Evolutionary conservation across 2,888 invertebrate genomes (phyloP).

Genomic region (Cataglyphis altisquamis): DNA sequence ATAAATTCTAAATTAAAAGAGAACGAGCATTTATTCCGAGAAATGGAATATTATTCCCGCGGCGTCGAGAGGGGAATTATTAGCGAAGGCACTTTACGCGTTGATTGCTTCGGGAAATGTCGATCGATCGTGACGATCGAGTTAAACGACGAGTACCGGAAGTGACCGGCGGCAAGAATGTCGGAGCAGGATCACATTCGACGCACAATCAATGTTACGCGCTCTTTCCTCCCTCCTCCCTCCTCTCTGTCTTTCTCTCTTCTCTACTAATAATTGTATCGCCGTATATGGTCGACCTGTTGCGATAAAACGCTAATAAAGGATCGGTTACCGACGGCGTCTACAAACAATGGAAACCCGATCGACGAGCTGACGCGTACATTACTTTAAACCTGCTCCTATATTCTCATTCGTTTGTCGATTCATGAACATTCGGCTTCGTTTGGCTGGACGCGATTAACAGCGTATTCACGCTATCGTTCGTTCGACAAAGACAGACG

Average conservation of each 20-base stretch:
- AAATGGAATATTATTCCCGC: conserved; percentile 24
- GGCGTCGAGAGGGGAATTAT: not conserved
- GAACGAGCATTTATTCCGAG: not conserved
- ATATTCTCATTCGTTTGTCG: not conserved
- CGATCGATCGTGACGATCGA: conserved; percentile 36
- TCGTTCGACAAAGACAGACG: conserved; percentile 57
- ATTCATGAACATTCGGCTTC: conserved; percentile 18
- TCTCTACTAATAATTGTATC: conserved; percentile 13
- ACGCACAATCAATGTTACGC: conserved; percentile 13
- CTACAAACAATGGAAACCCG: conserved; percentile 39
- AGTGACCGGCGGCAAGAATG: conserved; percentile 12
- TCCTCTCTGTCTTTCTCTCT: not conserved
- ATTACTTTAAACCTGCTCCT: conserved; percentile 54
- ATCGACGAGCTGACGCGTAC: conserved; percentile 40
- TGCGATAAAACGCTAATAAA: conserved; percentile 48
- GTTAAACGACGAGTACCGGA: conserved; percentile 33
- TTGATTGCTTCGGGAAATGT: not conserved
- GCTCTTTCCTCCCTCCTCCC: not conserved
- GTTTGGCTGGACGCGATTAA: conserved; percentile 53
- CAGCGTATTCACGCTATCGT: conserved; percentile 54
- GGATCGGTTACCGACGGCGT: conserved; percentile 16
- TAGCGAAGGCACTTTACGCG: not conserved
- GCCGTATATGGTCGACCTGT: conserved; percentile 23
- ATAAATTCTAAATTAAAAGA: conserved; percentile 42
- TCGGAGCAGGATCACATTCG: conserved; percentile 2